phyloP scores from a whole-genome alignment of 2,113 vertebrate genomes.

The Vidua macroura region DNA sequence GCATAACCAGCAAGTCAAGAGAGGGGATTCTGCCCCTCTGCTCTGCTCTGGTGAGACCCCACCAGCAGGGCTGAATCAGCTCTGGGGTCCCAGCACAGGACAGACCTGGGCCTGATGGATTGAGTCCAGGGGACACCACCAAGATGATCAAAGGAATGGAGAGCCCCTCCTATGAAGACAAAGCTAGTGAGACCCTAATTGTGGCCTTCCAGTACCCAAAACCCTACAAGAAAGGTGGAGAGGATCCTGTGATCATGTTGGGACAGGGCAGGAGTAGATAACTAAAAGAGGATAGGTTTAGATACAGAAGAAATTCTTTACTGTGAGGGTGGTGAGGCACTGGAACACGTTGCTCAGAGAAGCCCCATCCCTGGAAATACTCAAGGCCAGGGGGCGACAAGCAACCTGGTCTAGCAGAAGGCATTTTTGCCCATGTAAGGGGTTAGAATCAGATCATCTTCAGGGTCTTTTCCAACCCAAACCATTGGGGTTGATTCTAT shows the following conservation, averaged over 20 bases:
- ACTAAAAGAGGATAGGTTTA: not conserved
- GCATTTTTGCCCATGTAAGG: not conserved
- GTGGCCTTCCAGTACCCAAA: not conserved
- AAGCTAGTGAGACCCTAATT: not conserved
- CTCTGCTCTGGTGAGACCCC: not conserved
- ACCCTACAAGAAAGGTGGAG: not conserved
- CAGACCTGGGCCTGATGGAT: fast-evolving
- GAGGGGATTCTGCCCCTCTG: not conserved
- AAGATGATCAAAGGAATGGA: not conserved
- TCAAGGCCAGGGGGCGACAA: not conserved
- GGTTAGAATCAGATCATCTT: not conserved
- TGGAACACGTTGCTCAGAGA: not conserved
- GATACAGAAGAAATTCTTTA: not conserved
- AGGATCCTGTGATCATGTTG: not conserved
- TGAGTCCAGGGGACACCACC: fast-evolving
- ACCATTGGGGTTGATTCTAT: not conserved
- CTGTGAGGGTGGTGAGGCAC: too few species aligned
- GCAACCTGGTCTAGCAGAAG: not conserved
- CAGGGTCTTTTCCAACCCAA: not conserved
- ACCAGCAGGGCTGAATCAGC: not conserved
- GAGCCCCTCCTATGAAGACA: not conserved
- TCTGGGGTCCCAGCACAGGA: not conserved
- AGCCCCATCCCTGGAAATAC: not conserved
- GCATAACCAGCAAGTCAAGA: not conserved
- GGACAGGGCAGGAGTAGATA: not conserved